Percentiles rank a stretch among this genome's conserved stretches.
Conservation (phyloP, 2,113 vertebrate genomes). For the Xerus inauris region DNA sequence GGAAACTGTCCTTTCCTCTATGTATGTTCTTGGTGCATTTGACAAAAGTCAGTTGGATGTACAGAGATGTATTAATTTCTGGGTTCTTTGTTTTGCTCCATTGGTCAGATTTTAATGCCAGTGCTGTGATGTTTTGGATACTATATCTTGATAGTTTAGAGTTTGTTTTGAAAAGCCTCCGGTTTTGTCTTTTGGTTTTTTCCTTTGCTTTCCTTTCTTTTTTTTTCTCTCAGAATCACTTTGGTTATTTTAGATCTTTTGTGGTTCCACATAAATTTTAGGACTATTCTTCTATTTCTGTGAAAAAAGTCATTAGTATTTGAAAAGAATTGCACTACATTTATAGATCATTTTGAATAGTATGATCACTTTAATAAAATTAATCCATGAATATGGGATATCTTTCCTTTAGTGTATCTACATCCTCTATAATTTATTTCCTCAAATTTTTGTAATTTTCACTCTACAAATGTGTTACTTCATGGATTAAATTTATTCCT, state of each 20-base stretch:
- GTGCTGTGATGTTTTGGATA: not conserved
- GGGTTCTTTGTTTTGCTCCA: not conserved
- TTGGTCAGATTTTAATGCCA: not conserved
- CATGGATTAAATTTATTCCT: not conserved
- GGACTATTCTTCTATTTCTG: not conserved
- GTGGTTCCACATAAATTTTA: not conserved
- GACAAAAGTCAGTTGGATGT: not conserved
- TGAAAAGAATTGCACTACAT: not conserved
- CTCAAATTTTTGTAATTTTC: not conserved
- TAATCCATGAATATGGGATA: not conserved
- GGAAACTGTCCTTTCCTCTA: not conserved
- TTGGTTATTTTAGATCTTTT: not conserved
- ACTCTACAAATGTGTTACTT: not conserved
- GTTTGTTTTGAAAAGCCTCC: not conserved
- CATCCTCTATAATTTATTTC: not conserved
- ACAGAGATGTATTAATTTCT: not conserved
- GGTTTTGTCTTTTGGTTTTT: too few species aligned
- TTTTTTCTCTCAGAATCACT: not conserved
- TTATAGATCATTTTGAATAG: not conserved
- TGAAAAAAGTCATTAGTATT: not conserved
- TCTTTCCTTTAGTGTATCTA: not conserved
- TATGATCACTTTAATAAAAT: not conserved
- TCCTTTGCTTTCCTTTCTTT: too few species aligned
- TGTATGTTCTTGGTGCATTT: not conserved
- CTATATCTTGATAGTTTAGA: not conserved